A percentile compares a stretch with the other conserved stretches of the same genome.
phyloP scores from a whole-genome alignment of 1,140 invertebrate species.

The Brachionus manjavacas region DNA sequence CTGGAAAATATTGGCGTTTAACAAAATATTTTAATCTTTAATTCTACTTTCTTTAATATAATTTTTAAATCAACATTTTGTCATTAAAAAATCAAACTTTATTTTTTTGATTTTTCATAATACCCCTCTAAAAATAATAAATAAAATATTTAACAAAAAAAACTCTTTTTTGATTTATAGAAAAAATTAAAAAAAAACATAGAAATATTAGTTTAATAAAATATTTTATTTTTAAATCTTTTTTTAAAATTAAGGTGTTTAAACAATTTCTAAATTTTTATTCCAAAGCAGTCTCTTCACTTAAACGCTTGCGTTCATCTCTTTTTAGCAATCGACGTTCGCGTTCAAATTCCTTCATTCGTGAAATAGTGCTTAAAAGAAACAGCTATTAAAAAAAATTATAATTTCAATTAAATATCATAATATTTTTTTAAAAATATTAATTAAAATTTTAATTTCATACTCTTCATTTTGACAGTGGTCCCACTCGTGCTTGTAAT shows the following conservation, averaged over 20 bases:
- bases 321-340: neutral
- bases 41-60: no score
- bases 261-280: neutral
- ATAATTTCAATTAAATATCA: neutral
- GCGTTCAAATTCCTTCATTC: constrained; percentile 41
- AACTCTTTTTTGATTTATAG: neutral
- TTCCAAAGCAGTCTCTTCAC: neutral
- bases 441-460: neutral
- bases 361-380: constrained; percentile 6
- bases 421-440: neutral
- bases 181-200: neutral
- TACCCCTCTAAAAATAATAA: neutral
- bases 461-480: constrained; percentile 43
- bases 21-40: no score
- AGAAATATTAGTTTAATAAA: neutral
- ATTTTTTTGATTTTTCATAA: no score
- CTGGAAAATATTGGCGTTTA: no score
- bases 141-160: neutral
- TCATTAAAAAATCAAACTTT: no score
- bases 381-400: neutral
- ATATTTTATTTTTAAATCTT: neutral
- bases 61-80: no score
- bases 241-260: neutral
- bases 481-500: constrained; percentile 39
- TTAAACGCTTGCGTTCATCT: constrained; percentile 28